Base-by-base conservation (phyloP, 1,140 invertebrate genomes). In the Ruditapes philippinarum region DNA sequence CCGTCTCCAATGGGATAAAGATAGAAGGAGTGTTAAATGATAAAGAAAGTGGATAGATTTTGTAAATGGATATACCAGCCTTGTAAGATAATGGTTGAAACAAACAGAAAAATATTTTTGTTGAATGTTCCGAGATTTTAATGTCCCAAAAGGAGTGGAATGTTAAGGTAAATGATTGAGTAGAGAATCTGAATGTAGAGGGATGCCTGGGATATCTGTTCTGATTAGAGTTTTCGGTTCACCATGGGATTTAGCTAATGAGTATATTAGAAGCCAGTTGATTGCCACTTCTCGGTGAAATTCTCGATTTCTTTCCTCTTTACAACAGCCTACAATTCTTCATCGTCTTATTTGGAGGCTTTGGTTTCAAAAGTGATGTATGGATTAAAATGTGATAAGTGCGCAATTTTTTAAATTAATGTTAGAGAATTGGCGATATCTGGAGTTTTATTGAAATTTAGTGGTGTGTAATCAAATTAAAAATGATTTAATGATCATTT, bases 181-280 rank as follows among this genome's bases (percentile, higher is more conserved):
- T 70, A 70, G 65, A 70, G 38, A 70, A 70, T 38, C 7, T 14
- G 25, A 28, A 65, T 19, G 33, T 14, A 70, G 14, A 62, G 28
- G n/a, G 33, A 40, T 70, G 65, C 65, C 65, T 4, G 12, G 65
- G n/a, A 70, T 70, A 70, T 70, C 65, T 70, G 38, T 70, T 31
- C 65, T 38, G 65, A 70, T 70, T 70, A 33, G 33, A 70, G 28
- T 38, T n/a, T n/a, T n/a, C n/a, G 9, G 28, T 70, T 70, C n/a
- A 70, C 36, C 65, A 70, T 17, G 65, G 65, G 65, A 70, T 38
- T 70, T 38, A 70, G n/a, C 36, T 38, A 70, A 70, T 70, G 65
- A 70, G 33, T 12, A 70, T 70, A 19, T 14, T 28, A 38, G 33
- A 70, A 40, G 22, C 12, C 19, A 17, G 65, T 28, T 70, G 65